Conservation (phyloP, 2,113 vertebrate species). For the Hyla sarda region DNA sequence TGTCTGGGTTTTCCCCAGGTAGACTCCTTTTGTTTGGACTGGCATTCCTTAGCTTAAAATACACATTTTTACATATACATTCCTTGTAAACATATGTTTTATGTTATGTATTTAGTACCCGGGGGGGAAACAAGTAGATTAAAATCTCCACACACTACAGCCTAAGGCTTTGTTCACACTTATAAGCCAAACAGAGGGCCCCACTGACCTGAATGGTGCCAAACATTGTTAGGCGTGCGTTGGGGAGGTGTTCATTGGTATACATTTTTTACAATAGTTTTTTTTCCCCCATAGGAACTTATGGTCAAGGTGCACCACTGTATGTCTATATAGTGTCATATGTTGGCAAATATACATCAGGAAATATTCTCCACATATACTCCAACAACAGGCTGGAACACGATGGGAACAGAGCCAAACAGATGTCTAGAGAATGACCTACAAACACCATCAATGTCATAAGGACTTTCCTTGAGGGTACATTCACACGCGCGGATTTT, state of each 20-base stretch:
- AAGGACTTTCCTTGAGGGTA: no score
- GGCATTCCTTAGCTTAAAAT: not conserved
- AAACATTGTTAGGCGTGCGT: not conserved
- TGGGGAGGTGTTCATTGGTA: not conserved
- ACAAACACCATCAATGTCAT: no score
- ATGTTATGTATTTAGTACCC: not conserved
- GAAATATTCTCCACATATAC: no score
- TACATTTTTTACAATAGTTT: not conserved
- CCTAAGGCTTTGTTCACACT: not conserved
- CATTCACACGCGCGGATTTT: no score
- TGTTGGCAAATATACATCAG: no score
- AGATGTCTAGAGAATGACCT: no score
- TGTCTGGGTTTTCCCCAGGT: not conserved
- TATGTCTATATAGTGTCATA: no score
- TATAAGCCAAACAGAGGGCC: not conserved
- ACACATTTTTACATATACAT: not conserved
- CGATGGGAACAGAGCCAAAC: no score
- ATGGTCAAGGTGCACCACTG: no score
- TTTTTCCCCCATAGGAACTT: no score
- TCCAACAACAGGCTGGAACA: no score
- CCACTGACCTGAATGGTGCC: not conserved
- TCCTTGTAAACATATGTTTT: not conserved
- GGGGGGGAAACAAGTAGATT: not conserved
- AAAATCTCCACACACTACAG: not conserved
- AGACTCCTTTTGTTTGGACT: not conserved